Evolutionary conservation across 2,888 invertebrate species (phyloP).

Genomic region (Nematopogon swammerdamellus): DNA sequence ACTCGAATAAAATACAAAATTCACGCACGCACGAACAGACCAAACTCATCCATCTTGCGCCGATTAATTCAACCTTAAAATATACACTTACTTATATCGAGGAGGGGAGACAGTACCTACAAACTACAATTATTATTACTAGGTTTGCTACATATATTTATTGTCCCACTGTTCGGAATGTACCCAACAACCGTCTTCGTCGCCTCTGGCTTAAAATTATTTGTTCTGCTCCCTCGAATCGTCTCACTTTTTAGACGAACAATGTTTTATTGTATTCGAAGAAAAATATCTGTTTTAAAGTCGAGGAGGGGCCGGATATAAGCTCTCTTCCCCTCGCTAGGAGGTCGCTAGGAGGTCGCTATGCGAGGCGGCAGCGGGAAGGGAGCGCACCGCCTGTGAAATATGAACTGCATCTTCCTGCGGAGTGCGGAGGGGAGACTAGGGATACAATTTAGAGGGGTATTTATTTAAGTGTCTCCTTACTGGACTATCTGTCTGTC

Average conservation of each 20-base stretch:
- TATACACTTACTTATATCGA: too few species aligned
- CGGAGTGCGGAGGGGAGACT: neutral
- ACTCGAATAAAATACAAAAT: too few species aligned
- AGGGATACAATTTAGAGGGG: neutral
- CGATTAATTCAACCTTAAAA: neutral
- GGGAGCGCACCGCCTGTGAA: constrained; percentile 17
- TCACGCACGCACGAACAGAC: too few species aligned
- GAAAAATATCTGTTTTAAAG: constrained; percentile 21
- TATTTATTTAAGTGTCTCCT: constrained; percentile 2
- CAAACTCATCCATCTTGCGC: neutral
- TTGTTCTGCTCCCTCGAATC: constrained; percentile 15
- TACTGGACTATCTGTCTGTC: constrained; percentile 2
- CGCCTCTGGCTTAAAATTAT: constrained; percentile 16
- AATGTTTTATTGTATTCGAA: constrained; percentile 28
- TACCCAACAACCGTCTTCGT: constrained; percentile 14
- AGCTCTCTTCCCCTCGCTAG: constrained; percentile 18
- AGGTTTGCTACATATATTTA: too few species aligned
- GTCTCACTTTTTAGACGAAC: constrained; percentile 26
- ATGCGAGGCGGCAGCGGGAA: too few species aligned
- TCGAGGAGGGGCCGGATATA: constrained; percentile 27
- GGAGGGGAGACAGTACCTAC: too few species aligned
- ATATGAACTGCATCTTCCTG: constrained; percentile 11
- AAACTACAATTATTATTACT: too few species aligned
- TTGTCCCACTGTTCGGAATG: too few species aligned
- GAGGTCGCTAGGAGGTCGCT: constrained; percentile 11